phyloP scores from a whole-genome alignment of 2,888 invertebrate genomes.

The Limnephilus marmoratus region DNA sequence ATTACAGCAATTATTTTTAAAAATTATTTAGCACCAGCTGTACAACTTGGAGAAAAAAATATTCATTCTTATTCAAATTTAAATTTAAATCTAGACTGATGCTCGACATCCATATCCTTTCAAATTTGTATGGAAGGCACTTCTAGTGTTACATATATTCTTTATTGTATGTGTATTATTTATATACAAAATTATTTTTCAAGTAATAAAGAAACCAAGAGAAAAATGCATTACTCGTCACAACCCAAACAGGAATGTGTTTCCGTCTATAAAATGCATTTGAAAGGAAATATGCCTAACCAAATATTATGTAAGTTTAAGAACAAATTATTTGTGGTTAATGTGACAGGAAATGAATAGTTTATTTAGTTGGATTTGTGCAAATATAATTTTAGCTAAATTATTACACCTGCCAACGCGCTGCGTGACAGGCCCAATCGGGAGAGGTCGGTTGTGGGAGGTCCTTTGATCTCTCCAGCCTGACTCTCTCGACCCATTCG shows the following conservation, averaged over 20 bases:
- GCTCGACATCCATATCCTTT: background rate
- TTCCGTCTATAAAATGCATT: background rate
- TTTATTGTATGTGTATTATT: too few species aligned
- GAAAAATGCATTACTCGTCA: background rate
- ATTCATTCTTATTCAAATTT: background rate
- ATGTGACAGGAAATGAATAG: background rate
- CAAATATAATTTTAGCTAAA: background rate
- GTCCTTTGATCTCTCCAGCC: too few species aligned
- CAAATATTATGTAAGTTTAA: background rate
- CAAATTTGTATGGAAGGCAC: too few species aligned
- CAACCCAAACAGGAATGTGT: background rate
- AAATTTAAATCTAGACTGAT: background rate
- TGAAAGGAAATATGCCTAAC: background rate
- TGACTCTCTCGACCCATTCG: too few species aligned
- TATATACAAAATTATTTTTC: too few species aligned
- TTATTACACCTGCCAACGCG: too few species aligned
- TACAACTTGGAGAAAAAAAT: background rate
- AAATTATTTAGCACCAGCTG: background rate
- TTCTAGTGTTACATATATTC: too few species aligned
- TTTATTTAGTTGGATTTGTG: too few species aligned
- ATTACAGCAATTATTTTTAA: background rate
- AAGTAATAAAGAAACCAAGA: background rate
- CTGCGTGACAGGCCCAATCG: too few species aligned
- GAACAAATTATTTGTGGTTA: background rate
- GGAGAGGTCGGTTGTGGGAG: too few species aligned